phyloP scores from a whole-genome alignment of 2,113 vertebrate genomes.

The Echinops telfairi region DNA sequence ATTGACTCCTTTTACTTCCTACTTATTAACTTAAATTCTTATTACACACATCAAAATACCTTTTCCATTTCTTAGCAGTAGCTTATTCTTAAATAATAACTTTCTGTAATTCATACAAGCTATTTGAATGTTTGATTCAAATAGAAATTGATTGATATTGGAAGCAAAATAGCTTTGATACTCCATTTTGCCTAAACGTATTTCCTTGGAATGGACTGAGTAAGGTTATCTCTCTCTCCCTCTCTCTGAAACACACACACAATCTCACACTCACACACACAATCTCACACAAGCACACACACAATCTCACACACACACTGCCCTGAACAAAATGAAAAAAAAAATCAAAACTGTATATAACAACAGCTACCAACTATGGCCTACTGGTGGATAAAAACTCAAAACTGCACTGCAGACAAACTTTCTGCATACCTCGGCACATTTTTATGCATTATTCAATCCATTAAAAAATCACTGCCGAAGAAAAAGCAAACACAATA shows the following conservation, averaged over 20 bases:
- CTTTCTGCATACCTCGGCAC: background rate
- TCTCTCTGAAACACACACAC: too few species aligned
- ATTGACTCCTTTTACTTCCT: constrained; percentile 24
- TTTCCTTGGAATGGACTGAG: background rate
- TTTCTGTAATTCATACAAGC: background rate
- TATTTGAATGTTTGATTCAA: constrained; percentile 17
- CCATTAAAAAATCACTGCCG: background rate
- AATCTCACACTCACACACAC: too few species aligned
- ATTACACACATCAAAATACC: background rate
- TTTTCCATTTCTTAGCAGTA: background rate
- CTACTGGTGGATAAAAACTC: background rate
- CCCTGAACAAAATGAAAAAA: background rate
- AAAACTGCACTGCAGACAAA: background rate
- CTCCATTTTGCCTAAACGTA: background rate
- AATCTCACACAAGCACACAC: background rate
- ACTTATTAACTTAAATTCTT: background rate
- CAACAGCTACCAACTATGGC: background rate
- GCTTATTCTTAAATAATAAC: constrained; percentile 1
- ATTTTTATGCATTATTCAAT: constrained; percentile 43
- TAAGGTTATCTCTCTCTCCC: background rate
- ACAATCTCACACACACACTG: background rate
- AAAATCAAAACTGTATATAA: background rate
- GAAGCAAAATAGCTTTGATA: background rate
- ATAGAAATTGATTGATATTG: background rate
- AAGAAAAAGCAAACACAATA: constrained; percentile 23